A percentile compares a stretch with the other conserved stretches of the same genome.
phyloP scores from a whole-genome alignment of 2,888 invertebrate species.

The Lasioglossum malachurum region DNA sequence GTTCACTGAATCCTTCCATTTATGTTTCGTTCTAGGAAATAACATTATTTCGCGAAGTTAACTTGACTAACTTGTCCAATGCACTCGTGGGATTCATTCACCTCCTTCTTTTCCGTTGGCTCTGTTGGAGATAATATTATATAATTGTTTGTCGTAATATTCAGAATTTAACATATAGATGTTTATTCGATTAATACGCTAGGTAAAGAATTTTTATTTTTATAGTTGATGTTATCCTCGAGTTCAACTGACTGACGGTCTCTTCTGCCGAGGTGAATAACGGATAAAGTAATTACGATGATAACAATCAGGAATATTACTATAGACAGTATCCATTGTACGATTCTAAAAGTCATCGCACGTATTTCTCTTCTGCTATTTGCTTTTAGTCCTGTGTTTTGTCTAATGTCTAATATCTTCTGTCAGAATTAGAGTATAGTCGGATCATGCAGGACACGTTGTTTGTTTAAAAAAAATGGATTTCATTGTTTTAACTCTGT shows the following conservation, averaged over 20 bases:
- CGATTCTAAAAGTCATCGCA: conserved; percentile 41
- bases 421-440: not conserved
- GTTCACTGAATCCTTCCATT: not conserved
- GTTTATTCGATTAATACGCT: not conserved
- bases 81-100: not conserved
- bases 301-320: conserved; percentile 50
- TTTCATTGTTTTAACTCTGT: conserved; percentile 22
- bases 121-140: not conserved
- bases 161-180: not conserved
- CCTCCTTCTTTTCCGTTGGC: no score
- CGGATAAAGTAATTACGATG: conserved; percentile 37
- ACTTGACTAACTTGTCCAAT: not conserved
- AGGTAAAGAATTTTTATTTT: not conserved
- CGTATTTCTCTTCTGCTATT: conserved; percentile 1
- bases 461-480: not conserved
- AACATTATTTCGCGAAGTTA: not conserved
- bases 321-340: conserved; percentile 61
- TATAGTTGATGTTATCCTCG: not conserved
- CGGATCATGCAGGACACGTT: not conserved
- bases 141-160: not conserved
- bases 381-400: not conserved
- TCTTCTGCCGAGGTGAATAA: conserved; percentile 48
- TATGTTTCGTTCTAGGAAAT: not conserved
- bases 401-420: not conserved
- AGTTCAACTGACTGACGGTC: conserved; percentile 18